These are phyloP conservation scores for Hydrolagus affinis DNA, from an alignment of 2,113 vertebrate genomes.

Conservation along the genomic window DNA sequence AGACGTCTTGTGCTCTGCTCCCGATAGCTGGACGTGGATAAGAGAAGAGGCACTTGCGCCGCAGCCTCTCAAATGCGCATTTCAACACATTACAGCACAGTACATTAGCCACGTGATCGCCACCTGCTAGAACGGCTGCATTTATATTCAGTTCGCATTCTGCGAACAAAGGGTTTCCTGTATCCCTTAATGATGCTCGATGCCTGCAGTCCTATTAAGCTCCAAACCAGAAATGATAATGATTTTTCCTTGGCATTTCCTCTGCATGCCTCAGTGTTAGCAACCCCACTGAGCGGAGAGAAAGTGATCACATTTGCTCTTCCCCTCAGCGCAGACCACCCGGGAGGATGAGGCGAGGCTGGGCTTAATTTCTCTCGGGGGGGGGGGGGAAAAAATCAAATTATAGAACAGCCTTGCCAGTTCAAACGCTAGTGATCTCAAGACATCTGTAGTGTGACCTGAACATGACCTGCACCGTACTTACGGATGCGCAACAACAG, in stretches of 20 bases:
- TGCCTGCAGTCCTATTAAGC: constrained; percentile 5
- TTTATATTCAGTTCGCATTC: constrained; percentile 18
- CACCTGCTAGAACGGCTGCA: neutral
- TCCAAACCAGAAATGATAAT: constrained; percentile 25
- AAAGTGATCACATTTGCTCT: constrained; percentile 15
- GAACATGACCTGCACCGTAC: neutral
- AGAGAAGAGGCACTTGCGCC: neutral
- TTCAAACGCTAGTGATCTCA: neutral
- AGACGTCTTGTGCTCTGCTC: neutral
- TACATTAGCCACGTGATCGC: neutral
- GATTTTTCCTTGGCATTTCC: constrained; percentile 9
- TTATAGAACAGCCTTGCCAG: neutral
- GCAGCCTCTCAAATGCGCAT: neutral
- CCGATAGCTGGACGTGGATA: neutral
- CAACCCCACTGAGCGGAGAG: neutral
- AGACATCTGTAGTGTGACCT: neutral
- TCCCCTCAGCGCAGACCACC: constrained; percentile 4
- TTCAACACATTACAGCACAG: neutral
- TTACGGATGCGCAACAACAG: neutral
- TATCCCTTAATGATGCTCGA: constrained; percentile 20
- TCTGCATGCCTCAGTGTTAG: neutral
- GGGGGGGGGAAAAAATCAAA: neutral
- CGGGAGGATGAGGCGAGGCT: neutral
- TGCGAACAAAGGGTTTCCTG: constrained; percentile 16
- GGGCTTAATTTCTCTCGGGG: neutral